Base-by-base conservation (phyloP, 2,888 invertebrate species). In the Dicranocentrus wangi region DNA sequence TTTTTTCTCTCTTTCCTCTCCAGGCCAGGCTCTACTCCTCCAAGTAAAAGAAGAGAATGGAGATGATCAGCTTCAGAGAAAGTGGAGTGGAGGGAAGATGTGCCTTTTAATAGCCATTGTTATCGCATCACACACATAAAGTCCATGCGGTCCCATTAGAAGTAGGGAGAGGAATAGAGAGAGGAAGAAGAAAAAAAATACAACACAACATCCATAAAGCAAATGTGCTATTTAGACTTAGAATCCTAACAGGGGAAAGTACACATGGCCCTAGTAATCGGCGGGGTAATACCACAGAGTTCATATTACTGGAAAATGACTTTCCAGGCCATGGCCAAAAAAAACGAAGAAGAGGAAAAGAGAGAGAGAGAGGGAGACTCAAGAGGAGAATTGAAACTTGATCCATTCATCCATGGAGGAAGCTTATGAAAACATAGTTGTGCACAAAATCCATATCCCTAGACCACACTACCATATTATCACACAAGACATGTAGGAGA, bases 221-320 rank as follows among this genome's bases (percentile, higher is more conserved):
- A 21, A n/a, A 53, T 58, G 32, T 53, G 28, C 42, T 69, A 47
- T 68, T n/a, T 66, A 25, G 23, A n/a, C 43, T 42, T 21, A 21
- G 15, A 42, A 65, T 21, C 42, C 15, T 43, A 17, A 1, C 32
- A 39, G 21, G 15, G 25, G 15, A 7, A 43, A 43, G 25, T 21
- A 28, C 43, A 65, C 55, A 23, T 55, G 3, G 21, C 19, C 23
- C 13, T 53, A 51, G 25, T 60, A 28, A 17, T 19, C n/a, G 5
- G 47, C 10, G 32, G 10, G 10, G 5, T 47, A 68, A 17, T 68
- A 51, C 51, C 51, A 28, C 21, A 61, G 63, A 78, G 77, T 78
- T 78, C 70, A 78, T 70, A 78, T 78, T 78, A 78, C 69, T 78
- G 70, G 77, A 78, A 78, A 78, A 78, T 78, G 77, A 70, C 70